Evolutionary conservation across 2,888 invertebrate genomes (phyloP).

Genomic region (Steinernema scapterisci): DNA sequence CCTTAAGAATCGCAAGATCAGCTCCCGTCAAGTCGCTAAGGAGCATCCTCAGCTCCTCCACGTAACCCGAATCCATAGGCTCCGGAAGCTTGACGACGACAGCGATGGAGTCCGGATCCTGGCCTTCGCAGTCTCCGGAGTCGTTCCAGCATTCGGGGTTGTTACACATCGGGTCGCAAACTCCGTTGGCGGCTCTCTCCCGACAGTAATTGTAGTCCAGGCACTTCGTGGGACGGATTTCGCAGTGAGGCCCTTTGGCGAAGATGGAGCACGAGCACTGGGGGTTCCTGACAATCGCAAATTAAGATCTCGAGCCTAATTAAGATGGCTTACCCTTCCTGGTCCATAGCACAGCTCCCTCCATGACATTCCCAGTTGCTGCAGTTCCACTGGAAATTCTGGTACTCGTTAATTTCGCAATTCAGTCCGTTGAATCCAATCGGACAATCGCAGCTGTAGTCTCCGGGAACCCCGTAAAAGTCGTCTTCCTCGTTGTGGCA

Average conservation of each 20-base stretch:
- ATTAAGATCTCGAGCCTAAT: neutral
- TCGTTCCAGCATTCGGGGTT: constrained; percentile 1
- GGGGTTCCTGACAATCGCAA: neutral
- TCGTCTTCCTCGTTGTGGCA: constrained; percentile 28
- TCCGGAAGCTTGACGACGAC: neutral
- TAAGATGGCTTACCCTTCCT: neutral
- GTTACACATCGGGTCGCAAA: constrained; percentile 7
- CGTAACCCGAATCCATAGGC: too few relatives aligned
- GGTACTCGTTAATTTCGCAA: neutral
- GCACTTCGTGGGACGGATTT: neutral
- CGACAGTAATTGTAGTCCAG: neutral
- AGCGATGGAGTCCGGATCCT: neutral
- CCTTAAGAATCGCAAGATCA: neutral
- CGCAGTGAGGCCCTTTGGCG: neutral
- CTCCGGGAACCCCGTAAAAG: too few relatives aligned
- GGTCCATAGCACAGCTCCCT: neutral
- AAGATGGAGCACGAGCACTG: neutral
- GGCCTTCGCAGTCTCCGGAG: neutral
- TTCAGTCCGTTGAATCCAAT: constrained; percentile 1
- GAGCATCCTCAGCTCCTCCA: neutral
- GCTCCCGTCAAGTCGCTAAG: neutral
- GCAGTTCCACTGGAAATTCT: neutral
- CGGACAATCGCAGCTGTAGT: constrained; percentile 36
- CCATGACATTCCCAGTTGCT: neutral
- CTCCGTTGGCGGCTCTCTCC: neutral